Evolutionary conservation across 2,113 vertebrate species (phyloP), one percentile per base, ranked within the genome.

Genomic region (Damaliscus lunatus): DNA sequence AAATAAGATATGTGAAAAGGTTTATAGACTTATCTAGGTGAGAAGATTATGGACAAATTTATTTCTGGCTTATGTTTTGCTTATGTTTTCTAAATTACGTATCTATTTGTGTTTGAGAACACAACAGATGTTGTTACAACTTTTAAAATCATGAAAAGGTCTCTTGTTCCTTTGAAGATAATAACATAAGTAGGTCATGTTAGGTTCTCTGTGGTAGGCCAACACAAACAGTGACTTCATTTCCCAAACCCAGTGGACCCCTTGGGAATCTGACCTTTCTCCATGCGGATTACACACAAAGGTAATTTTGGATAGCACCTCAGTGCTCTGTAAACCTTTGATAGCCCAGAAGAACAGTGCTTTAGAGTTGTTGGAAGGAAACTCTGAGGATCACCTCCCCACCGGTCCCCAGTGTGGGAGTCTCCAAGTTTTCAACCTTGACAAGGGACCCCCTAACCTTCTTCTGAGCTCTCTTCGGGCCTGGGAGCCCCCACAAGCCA

Each of bases 401-500:
- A 4, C 25, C 25, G 29, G 40, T 4, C 0, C 11, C 15, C 29
- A 52, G 19, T 9, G 14, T 15, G 29, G 48, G 50, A 9, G 33
- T 88, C 25, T 52, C 74, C n/a, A 52, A 29, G 33, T 31, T 74
- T 15, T 13, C 10, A 52, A 29, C 10, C 15, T 10, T 55, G 64
- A 50, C 2, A 7, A 74, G 25, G 46, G 52, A 11, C 27, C 25
- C 48, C 9, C 40, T 3, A 1, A 14, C 21, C 11, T n/a, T 46
- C 78, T 74, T 27, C 29, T 4, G 29, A 59, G 23, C 31, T 27
- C 7, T 7, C 5, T 40, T 7, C 21, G 27, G 48, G 36, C 21
- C 67, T 4, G 27, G 8, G 21, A 5, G 3, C 6, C 6, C 25
- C 27, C 40, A 2, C 3, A 10, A 12, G 7, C 0, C 1, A 9